Evolutionary conservation across 2,113 vertebrate species (phyloP), one percentile per base, ranked within the genome.

Genomic region (Mionectes macconnelli): DNA sequence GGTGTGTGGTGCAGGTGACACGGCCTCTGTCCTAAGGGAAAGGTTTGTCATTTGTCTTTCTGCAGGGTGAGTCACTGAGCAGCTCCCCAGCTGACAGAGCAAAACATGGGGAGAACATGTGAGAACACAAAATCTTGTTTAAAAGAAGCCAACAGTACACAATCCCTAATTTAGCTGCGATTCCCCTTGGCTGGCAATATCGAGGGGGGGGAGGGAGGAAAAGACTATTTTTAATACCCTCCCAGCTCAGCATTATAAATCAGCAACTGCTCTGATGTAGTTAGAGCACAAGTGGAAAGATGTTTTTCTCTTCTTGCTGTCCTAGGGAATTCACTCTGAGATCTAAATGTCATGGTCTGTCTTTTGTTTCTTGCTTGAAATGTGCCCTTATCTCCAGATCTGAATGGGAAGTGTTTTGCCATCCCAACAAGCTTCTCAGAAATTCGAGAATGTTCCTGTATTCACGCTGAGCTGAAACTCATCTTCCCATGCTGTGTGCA

Each of bases 261-360:
- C 79, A 84, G 27, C 59, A 49, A 60, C 47, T 57, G 76, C 80
- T 89, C 93, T 82, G 70, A 55, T 57, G 89, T 78, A 55, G 40
- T 70, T 64, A 21, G 13, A 84, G 49, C 66, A 60, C 49, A 53
- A 93, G 69, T 10, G 87, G 69, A 79, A 94, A 33, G 76, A 81
- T 93, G 53, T 89, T 93, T 82, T 92, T 84, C 90, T 93, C 20
- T 72, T 75, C 40, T 81, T 69, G 40, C 57, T 84, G 49, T 92
- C 86, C 83, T 68, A 75, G 49, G 68, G 56, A 96, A 91, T 64
- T 92, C 69, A 56, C 52, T 72, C 3, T 4, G 69, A 84, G 69
- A 81, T 82, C 66, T 94, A 86, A 96, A 94, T 94, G 88, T 92
- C 96, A 96, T 62, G 27, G 66, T 93, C 90, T 96, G 94, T 76